Base-by-base conservation (phyloP, 2,888 invertebrate species). In the Brachylomia viminalis region DNA sequence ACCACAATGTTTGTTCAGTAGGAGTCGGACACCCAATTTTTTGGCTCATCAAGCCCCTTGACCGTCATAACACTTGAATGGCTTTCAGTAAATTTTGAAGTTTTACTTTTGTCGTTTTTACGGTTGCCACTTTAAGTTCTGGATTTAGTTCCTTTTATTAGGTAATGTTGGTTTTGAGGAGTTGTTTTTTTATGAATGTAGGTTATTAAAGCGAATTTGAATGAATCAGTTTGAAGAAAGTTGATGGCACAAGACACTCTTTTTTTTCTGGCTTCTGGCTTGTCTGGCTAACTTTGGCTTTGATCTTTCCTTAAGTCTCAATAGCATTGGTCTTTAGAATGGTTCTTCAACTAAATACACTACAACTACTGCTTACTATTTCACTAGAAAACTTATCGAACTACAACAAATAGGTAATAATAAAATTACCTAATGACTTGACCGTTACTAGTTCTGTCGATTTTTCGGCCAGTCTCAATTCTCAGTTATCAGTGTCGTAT, bases 11-110 rank as follows among this genome's bases (percentile, higher is more conserved):
- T 92, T 91, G 88, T 88, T 90, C 91, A 92, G 89, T 92, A 87
- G 90, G 87, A 91, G 91, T 90, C 42, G 87, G 89, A 90, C 89
- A 89, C 86, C 90, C 91, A 90, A 92, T 91, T 91, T 91, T 88
- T 87, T 87, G 81, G 85, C 85, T 87, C 88, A 88, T 88, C 90
- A 88, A 86, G 74, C 79, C 86, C 85, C 90, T 91, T 83, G 85
- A 89, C 86, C 86, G 80, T 89, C 87, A 91, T 87, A 91, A 91
- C 92, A 92, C 92, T 93, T 82, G 85, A 91, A 82, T 90, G 87
- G 83, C 84, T 85, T 90, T 88, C 83, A 88, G 84, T 87, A 85
- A 87, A 86, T 86, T 84, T 62, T 54, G 38, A 74, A 64, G 79
- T 67, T 80, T 86, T 82, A 79, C 68, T 78, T 86, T 75, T 59